Conservation (phyloP, 2,113 vertebrate species). For the Erinaceus europaeus region DNA sequence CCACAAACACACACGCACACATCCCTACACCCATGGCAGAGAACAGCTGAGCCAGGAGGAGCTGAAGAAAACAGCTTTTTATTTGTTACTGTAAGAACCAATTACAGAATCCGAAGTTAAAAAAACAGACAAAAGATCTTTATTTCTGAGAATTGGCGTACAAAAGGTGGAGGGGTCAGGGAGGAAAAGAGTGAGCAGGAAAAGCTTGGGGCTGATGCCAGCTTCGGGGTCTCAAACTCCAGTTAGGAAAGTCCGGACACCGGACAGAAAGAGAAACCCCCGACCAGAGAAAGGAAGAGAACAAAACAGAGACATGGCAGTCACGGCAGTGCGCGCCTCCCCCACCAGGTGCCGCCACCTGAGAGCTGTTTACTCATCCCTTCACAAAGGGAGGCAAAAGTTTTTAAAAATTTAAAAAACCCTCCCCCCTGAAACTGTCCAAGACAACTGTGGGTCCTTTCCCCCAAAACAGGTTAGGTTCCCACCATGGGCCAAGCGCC, state of each 20-base stretch:
- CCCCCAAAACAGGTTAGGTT: conserved; percentile 45
- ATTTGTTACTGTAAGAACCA: conserved; percentile 80
- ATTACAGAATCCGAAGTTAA: conserved; percentile 77
- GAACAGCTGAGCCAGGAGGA: conserved; percentile 61
- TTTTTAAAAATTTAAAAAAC: conserved; percentile 71
- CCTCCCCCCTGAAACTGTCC: conserved; percentile 61
- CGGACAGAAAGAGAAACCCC: conserved; percentile 66
- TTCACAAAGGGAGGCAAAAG: conserved; percentile 68
- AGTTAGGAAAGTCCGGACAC: conserved; percentile 66
- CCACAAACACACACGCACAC: too few species aligned
- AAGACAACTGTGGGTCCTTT: conserved; percentile 53
- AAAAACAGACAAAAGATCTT: conserved; percentile 80
- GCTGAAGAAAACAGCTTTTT: conserved; percentile 78
- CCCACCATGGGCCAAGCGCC: conserved; percentile 27
- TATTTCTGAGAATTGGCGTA: conserved; percentile 77
- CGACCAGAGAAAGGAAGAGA: conserved; percentile 39
- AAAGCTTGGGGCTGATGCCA: conserved; percentile 43
- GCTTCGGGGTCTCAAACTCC: conserved; percentile 62
- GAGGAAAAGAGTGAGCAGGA: conserved; percentile 18
- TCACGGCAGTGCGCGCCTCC: conserved; percentile 61
- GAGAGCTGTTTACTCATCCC: conserved; percentile 55
- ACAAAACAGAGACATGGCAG: conserved; percentile 47
- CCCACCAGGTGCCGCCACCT: conserved; percentile 47
- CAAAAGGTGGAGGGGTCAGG: conserved; percentile 69
- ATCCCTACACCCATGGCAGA: conserved; percentile 28